Percentiles rank a stretch among this genome's conserved stretches.
Conservation (phyloP, 1,140 invertebrate species). For the Atta texana region DNA sequence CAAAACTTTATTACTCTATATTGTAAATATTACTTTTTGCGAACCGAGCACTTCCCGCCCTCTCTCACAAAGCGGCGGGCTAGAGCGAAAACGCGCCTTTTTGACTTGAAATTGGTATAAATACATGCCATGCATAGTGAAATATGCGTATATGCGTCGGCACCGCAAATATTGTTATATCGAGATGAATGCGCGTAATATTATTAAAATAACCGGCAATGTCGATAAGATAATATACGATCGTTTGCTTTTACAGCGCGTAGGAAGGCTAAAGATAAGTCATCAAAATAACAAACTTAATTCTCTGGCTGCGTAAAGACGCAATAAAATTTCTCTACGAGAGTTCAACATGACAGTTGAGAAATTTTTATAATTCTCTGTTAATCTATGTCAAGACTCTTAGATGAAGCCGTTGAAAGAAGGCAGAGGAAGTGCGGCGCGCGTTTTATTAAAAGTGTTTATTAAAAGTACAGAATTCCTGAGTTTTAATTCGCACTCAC, state of each 20-base stretch:
- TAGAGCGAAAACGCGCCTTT: background rate
- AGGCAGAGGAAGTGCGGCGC: background rate
- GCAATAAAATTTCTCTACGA: background rate
- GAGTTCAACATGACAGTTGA: background rate
- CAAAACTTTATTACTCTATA: slow-evolving; percentile 16
- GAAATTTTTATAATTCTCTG: slow-evolving; percentile 21
- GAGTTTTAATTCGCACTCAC: slow-evolving; percentile 3
- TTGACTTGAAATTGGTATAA: slow-evolving; percentile 31
- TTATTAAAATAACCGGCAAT: background rate
- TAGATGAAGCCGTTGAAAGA: background rate
- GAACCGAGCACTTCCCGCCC: background rate
- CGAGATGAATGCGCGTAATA: slow-evolving; percentile 12
- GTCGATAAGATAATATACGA: background rate
- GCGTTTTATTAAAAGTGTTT: background rate
- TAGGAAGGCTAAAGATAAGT: background rate
- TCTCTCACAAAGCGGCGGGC: slow-evolving; percentile 2
- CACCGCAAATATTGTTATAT: slow-evolving; percentile 12
- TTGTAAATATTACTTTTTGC: slow-evolving; percentile 18
- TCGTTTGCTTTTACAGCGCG: background rate
- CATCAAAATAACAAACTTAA: background rate
- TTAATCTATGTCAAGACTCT: slow-evolving; percentile 18
- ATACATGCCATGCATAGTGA: background rate
- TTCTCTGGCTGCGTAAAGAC: background rate
- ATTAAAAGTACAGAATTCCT: slow-evolving; percentile 48
- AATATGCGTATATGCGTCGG: background rate